Conservation (phyloP, 2,113 vertebrate genomes). For the Orthonyx spaldingii region DNA sequence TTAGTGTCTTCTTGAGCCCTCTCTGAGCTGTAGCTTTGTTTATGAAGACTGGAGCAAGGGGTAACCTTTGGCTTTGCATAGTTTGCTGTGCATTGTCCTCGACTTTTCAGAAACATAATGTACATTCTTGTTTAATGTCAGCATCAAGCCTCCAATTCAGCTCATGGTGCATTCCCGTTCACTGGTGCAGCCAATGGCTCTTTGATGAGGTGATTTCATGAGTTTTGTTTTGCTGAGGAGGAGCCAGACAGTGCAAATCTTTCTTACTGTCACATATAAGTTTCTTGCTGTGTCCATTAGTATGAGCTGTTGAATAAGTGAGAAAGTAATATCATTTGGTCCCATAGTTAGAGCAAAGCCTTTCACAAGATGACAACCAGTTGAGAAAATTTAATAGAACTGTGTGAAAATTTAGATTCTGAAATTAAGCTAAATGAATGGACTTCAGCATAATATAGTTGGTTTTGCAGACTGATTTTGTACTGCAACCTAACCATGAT, state of each 20-base stretch:
- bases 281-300: not conserved
- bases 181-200: not conserved
- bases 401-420: not conserved
- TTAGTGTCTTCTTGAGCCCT: not conserved
- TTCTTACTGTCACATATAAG: not conserved
- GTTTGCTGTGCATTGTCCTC: not conserved
- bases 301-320: not conserved
- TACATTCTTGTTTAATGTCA: not conserved
- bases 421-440: not conserved
- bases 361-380: not conserved
- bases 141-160: not conserved
- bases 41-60: slow-evolving; percentile 8
- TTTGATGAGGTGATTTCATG: not conserved
- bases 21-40: not conserved
- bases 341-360: not conserved
- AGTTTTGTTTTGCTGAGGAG: not conserved
- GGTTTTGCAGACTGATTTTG: not conserved
- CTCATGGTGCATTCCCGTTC: too few relatives aligned
- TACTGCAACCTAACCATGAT: not conserved
- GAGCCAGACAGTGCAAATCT: not conserved
- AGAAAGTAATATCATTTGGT: not conserved
- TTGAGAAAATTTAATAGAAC: not conserved
- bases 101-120: not conserved
- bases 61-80: not conserved
- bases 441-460: not conserved